phyloP scores from a whole-genome alignment of 1,140 invertebrate species.

The Elysia chlorotica region DNA sequence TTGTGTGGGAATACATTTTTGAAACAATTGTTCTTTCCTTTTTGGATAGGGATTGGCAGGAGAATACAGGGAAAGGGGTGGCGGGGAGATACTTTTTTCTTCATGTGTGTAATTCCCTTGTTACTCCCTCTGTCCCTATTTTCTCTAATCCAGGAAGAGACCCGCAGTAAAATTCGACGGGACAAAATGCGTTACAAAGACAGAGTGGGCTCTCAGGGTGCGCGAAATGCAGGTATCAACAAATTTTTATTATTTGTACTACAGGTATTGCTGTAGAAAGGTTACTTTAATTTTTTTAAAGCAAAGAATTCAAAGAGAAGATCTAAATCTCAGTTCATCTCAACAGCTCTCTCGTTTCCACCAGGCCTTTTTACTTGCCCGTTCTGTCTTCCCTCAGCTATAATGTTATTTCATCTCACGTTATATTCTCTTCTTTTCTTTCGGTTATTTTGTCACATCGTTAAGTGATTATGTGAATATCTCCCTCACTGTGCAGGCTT shows the following conservation, averaged over 20 bases:
- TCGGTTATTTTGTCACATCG: background rate
- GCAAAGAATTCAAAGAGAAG: background rate
- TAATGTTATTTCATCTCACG: background rate
- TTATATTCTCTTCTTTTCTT: background rate
- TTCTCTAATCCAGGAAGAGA: no score
- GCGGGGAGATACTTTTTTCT: no score
- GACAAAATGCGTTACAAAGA: constrained; percentile 2
- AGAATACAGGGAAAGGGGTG: no score
- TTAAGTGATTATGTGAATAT: no score
- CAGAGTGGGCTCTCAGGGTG: constrained; percentile 14
- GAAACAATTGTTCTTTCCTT: no score
- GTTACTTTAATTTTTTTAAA: background rate
- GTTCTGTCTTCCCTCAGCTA: background rate
- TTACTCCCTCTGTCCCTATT: no score
- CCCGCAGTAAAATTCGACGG: constrained; percentile 11
- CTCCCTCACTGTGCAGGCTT: background rate
- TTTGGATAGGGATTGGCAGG: no score
- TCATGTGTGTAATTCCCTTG: no score
- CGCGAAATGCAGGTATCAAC: constrained; percentile 8
- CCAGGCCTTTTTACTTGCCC: no score
- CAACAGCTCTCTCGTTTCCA: no score
- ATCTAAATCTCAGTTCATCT: no score
- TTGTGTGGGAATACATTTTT: no score
- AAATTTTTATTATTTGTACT: background rate
- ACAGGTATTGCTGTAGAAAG: background rate